These are phyloP conservation scores for Pagrus major DNA, from an alignment of 2,113 vertebrate species.

Conservation along the genomic window DNA sequence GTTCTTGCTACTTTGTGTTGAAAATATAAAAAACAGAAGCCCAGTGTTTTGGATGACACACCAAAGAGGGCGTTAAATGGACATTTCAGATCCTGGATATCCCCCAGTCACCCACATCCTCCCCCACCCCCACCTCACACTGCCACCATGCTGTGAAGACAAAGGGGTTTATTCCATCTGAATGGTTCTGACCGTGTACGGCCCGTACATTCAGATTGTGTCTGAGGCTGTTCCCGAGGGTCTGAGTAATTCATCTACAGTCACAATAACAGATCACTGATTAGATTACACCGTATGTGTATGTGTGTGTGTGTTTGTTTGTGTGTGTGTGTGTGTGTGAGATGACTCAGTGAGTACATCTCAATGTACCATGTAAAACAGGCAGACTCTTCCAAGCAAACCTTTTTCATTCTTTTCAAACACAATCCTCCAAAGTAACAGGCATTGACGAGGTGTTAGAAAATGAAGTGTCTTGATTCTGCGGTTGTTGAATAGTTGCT, in stretches of 20 bases:
- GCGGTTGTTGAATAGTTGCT: conserved; percentile 29
- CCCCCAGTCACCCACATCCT: background rate
- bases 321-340: background rate
- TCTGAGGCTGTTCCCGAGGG: conserved; percentile 4
- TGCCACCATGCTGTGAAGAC: conserved; percentile 13
- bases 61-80: background rate
- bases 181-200: background rate
- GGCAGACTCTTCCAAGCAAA: conserved; percentile 7
- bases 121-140: background rate
- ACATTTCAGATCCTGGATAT: background rate
- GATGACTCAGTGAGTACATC: background rate
- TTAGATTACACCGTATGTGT: conserved; percentile 28
- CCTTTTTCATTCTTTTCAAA: conserved; percentile 2
- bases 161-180: conserved; percentile 15
- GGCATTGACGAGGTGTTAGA: conserved; percentile 11
- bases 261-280: conserved; percentile 32
- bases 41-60: background rate
- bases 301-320: conserved; percentile 9
- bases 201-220: conserved; percentile 15
- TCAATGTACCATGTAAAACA: conserved; percentile 14
- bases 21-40: background rate
- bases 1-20: background rate
- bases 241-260: conserved; percentile 57
- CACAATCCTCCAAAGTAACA: conserved; percentile 21
- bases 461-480: conserved; percentile 18